Conservation (phyloP, 2,797 vertebrate species). For the Leptatherina wallacei region DNA sequence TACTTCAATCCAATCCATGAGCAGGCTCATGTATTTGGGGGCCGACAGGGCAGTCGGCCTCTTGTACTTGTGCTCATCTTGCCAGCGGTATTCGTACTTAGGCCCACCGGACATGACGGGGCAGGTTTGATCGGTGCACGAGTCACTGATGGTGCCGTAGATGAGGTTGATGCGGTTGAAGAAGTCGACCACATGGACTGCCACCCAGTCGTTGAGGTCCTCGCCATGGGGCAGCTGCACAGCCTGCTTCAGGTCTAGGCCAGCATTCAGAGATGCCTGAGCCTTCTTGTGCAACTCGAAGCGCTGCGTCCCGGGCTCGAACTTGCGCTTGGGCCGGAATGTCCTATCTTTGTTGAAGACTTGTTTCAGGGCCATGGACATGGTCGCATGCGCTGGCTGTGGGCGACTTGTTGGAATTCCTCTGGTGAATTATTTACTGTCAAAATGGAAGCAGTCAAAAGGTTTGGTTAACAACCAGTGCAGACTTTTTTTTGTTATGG, state of each 20-base stretch:
- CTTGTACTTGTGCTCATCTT: slow-evolving; percentile 91
- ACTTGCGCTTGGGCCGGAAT: slow-evolving; percentile 97
- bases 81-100: slow-evolving; percentile 96
- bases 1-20: slow-evolving; percentile 98
- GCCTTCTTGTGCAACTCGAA: slow-evolving; percentile 97
- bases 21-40: slow-evolving; percentile 94
- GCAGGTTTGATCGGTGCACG: slow-evolving; percentile 92
- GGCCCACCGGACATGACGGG: slow-evolving; percentile 94
- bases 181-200: slow-evolving; percentile 97
- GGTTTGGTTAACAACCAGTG: slow-evolving; percentile 49
- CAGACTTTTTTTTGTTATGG: slow-evolving; percentile 28
- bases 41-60: slow-evolving; percentile 91
- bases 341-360: slow-evolving; percentile 98
- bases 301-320: slow-evolving; percentile 94
- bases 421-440: slow-evolving; percentile 62
- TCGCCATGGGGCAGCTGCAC: slow-evolving; percentile 92
- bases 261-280: slow-evolving; percentile 93
- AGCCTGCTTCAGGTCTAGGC: slow-evolving; percentile 92
- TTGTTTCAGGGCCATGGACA: slow-evolving; percentile 92
- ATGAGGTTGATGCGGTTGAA: slow-evolving; percentile 98
- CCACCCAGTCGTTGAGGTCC: slow-evolving; percentile 95
- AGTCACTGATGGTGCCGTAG: slow-evolving; percentile 95
- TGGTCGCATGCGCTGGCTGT: slow-evolving; percentile 67
- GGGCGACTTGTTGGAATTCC: slow-evolving; percentile 31
- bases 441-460: slow-evolving; percentile 41